These are phyloP conservation scores for Motacilla tschutschensis DNA, from an alignment of 2,113 vertebrate genomes.

Conservation along the genomic window DNA sequence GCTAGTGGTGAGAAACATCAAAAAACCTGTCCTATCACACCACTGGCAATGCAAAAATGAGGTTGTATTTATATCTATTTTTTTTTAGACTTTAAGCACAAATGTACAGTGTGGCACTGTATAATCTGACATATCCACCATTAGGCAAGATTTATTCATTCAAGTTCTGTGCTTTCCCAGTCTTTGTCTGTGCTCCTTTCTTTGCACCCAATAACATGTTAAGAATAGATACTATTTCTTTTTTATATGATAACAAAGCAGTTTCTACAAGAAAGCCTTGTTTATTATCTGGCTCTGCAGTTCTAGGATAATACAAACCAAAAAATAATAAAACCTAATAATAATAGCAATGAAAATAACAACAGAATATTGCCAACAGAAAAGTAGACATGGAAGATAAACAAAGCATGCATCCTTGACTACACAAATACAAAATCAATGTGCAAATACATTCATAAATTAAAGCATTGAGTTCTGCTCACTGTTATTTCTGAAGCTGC, in stretches of 20 bases:
- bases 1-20: neutral
- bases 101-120: neutral
- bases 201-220: neutral
- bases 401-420: neutral
- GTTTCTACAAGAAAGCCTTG: neutral
- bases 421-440: conserved; percentile 32
- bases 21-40: neutral
- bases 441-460: conserved; percentile 38
- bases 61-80: neutral
- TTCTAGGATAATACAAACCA: neutral
- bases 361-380: neutral
- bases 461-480: neutral
- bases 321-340: neutral
- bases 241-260: neutral
- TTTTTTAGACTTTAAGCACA: neutral
- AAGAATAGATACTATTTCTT: neutral
- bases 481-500: neutral
- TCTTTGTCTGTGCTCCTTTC: neutral
- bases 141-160: neutral
- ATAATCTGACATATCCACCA: neutral
- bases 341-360: conserved; percentile 12
- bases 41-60: neutral
- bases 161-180: neutral
- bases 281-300: neutral
- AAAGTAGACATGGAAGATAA: neutral